These are phyloP conservation scores for Carettochelys insculpta DNA, from an alignment of 2,113 vertebrate genomes.

Conservation along the genomic window DNA sequence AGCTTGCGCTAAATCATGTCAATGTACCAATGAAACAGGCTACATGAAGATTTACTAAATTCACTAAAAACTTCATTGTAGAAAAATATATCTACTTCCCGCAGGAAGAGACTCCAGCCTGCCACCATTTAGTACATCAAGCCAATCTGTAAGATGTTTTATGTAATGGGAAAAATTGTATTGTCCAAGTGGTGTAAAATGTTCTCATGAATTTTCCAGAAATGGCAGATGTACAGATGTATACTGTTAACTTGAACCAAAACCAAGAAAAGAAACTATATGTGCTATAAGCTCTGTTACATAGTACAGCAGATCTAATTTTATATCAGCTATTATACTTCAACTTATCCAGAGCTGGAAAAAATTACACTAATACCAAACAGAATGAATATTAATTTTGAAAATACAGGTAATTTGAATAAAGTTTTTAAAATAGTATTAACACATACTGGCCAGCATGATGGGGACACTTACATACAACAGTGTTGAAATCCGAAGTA, in stretches of 20 bases:
- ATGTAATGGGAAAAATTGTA: constrained; percentile 72
- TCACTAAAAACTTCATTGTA: constrained; percentile 5
- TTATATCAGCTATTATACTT: constrained; percentile 14
- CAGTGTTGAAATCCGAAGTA: not conserved
- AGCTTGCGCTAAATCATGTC: not conserved
- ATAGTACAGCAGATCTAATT: constrained; percentile 9
- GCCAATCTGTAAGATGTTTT: constrained; percentile 50
- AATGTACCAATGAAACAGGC: not conserved
- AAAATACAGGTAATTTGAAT: constrained; percentile 24
- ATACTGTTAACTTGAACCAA: constrained; percentile 66
- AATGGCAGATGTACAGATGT: constrained; percentile 69
- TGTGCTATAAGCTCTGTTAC: constrained; percentile 30
- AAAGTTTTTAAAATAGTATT: not conserved
- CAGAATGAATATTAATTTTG: not conserved
- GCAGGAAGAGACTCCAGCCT: constrained; percentile 55
- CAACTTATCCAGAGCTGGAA: constrained; percentile 15
- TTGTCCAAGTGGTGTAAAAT: constrained; percentile 65
- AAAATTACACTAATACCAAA: not conserved
- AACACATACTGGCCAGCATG: not conserved
- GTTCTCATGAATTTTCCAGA: constrained; percentile 77
- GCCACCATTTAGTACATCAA: constrained; percentile 65
- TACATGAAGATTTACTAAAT: not conserved
- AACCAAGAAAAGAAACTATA: constrained; percentile 75
- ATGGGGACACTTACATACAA: not conserved
- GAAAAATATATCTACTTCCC: constrained; percentile 47